phyloP scores from a whole-genome alignment of 2,797 vertebrate species.

The Decapterus maruadsi region DNA sequence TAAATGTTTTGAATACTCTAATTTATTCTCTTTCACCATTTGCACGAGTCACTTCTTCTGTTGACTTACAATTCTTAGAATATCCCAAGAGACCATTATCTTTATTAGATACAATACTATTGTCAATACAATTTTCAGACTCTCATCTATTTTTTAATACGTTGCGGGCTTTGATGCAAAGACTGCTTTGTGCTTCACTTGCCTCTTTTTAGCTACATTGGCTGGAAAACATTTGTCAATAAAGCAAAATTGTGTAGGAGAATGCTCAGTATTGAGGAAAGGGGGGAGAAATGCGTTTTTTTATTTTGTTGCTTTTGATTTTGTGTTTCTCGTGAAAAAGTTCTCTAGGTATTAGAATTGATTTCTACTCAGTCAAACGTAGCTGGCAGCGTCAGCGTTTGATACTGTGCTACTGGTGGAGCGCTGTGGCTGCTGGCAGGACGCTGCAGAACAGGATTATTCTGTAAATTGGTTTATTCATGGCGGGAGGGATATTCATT shows the following conservation, averaged over 20 bases:
- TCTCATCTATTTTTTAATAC: not conserved
- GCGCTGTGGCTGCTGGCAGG: conserved; percentile 4
- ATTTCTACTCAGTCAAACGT: not conserved
- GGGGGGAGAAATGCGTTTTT: not conserved
- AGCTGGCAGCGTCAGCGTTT: no score
- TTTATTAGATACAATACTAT: no score
- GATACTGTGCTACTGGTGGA: not conserved
- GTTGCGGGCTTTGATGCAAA: not conserved
- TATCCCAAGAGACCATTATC: no score
- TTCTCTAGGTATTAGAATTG: not conserved
- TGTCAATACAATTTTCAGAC: no score
- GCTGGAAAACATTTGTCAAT: not conserved
- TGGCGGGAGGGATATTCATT: conserved; percentile 29
- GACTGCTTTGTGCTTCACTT: not conserved
- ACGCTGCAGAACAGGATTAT: conserved; percentile 14
- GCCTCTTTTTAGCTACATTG: not conserved
- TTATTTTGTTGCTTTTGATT: not conserved
- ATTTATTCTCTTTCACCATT: not conserved
- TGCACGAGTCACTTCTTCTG: no score
- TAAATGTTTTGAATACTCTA: not conserved
- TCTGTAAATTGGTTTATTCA: conserved; percentile 54
- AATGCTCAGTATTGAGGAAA: not conserved
- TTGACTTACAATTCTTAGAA: no score
- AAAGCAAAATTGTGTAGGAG: not conserved
- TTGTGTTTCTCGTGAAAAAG: not conserved